Percentiles rank a stretch among this genome's conserved stretches.
Evolutionary conservation across 2,888 invertebrate species (phyloP).

Genomic region (Apamea epomidion): DNA sequence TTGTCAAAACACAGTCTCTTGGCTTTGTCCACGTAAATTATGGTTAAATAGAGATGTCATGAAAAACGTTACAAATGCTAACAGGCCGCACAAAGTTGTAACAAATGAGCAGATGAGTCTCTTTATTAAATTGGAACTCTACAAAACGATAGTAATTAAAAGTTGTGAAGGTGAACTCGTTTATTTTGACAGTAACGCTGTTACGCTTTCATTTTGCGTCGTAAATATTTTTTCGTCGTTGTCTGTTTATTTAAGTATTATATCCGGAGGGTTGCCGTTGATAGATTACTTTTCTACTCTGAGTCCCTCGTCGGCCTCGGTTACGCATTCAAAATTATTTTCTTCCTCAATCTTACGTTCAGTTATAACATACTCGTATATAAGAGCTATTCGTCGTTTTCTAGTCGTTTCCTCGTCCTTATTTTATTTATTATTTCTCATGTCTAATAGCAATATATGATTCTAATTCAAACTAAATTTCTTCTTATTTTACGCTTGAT

Average conservation of each 20-base stretch:
- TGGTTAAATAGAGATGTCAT: conserved; percentile 66
- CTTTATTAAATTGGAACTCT: conserved; percentile 69
- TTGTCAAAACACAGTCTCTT: conserved; percentile 72
- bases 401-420: conserved; percentile 59
- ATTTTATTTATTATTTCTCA: conserved; percentile 67
- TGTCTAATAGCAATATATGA: conserved; percentile 36
- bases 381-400: conserved; percentile 63
- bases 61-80: conserved; percentile 70
- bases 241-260: conserved; percentile 81
- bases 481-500: conserved; percentile 27
- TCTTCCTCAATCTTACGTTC: conserved; percentile 77
- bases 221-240: conserved; percentile 71
- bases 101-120: conserved; percentile 55
- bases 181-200: conserved; percentile 68
- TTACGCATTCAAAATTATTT: conserved; percentile 77
- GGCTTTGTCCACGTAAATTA: conserved; percentile 74
- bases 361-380: conserved; percentile 73
- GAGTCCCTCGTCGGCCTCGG: conserved; percentile 68
- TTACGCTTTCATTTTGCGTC: conserved; percentile 72
- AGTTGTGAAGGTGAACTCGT: conserved; percentile 70
- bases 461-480: conserved; percentile 33
- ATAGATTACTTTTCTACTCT: conserved; percentile 81
- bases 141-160: conserved; percentile 72
- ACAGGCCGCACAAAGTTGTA: conserved; percentile 53
- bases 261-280: conserved; percentile 79